These are phyloP conservation scores for Caenorhabditis latens DNA, from an alignment of 1,140 invertebrate species.

Conservation along the genomic window DNA sequence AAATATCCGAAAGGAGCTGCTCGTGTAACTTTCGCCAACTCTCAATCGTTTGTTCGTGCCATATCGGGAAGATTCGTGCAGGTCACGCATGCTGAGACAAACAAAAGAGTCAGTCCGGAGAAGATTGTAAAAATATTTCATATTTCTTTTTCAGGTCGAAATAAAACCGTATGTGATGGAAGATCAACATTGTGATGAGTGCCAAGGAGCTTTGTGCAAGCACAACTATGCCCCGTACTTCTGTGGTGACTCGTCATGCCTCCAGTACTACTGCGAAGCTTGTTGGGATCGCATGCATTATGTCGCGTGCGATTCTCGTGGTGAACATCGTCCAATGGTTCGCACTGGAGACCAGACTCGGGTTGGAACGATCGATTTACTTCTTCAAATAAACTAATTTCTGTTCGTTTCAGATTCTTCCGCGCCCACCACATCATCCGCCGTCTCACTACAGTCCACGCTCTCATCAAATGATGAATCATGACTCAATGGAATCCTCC, in stretches of 20 bases:
- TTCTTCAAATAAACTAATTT: neutral
- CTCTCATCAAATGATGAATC: neutral
- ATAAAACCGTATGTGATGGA: slow-evolving; percentile 99
- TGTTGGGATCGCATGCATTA: slow-evolving; percentile 97
- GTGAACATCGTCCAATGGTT: slow-evolving; percentile 60
- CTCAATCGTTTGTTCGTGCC: slow-evolving; percentile 98
- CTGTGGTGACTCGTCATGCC: slow-evolving; percentile 81
- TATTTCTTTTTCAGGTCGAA: slow-evolving; percentile 84
- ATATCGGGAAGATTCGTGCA: slow-evolving; percentile 98
- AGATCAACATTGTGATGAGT: slow-evolving; percentile 99
- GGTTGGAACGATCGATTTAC: neutral
- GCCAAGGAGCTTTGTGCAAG: slow-evolving; percentile 94
- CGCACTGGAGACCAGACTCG: slow-evolving; percentile 63
- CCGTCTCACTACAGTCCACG: neutral
- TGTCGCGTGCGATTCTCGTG: neutral
- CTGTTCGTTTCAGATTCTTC: neutral
- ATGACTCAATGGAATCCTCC: neutral
- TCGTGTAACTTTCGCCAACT: slow-evolving; percentile 97
- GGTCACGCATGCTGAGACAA: slow-evolving; percentile 97
- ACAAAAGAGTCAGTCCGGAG: slow-evolving; percentile 84
- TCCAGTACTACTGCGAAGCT: slow-evolving; percentile 97
- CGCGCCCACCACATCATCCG: neutral
- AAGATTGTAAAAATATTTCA: slow-evolving; percentile 21
- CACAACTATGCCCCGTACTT: slow-evolving; percentile 99
- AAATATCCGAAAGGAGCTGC: slow-evolving; percentile 99